Evolutionary conservation across 35 echinoderm and acorn worm genomes (phyloP).

Genomic region (Heliocidaris tuberculata): DNA sequence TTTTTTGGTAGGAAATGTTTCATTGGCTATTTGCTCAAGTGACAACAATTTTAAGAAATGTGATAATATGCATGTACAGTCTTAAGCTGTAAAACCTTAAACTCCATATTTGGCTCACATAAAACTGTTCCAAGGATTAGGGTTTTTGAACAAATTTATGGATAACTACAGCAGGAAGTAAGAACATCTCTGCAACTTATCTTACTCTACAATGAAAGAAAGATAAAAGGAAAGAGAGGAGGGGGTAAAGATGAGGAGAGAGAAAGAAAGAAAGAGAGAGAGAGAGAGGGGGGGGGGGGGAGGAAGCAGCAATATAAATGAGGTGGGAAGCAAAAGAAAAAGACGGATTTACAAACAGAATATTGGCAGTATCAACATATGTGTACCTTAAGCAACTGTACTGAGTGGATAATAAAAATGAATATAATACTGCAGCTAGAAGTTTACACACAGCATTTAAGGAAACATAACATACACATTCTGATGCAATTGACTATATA

Average conservation of each 20-base stretch:
- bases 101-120: background rate
- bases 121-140: background rate
- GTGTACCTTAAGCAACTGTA: background rate
- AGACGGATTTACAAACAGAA: background rate
- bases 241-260: background rate
- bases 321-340: no score
- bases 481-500: background rate
- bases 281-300: background rate
- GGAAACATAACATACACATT: slow-evolving; percentile 5
- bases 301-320: background rate
- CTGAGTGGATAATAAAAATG: background rate
- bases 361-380: background rate
- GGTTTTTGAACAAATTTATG: background rate
- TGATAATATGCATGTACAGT: no score
- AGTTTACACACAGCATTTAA: background rate
- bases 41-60: no score
- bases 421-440: slow-evolving; percentile 17
- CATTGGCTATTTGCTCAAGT: no score
- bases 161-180: background rate
- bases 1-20: background rate
- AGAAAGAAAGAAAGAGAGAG: background rate
- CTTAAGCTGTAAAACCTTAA: background rate
- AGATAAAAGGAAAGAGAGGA: background rate
- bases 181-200: no score
- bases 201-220: background rate